A percentile compares a stretch with the other conserved stretches of the same genome.
Conservation (phyloP, 2,888 invertebrate species). For the Calliphora vomitoria region DNA sequence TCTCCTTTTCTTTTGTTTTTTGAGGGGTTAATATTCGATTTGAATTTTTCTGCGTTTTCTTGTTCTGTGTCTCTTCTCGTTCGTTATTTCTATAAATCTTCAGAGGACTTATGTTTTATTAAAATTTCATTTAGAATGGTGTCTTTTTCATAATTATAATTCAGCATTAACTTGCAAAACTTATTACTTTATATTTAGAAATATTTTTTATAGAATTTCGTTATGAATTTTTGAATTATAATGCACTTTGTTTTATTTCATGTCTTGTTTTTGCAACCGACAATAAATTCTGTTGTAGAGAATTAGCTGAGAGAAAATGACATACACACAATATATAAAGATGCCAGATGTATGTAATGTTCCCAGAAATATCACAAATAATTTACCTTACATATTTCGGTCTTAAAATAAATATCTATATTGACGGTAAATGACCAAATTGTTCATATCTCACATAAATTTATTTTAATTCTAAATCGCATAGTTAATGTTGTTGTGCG, state of each 20-base stretch:
- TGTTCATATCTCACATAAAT: too few relatives aligned
- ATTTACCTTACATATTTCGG: too few relatives aligned
- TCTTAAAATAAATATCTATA: too few relatives aligned
- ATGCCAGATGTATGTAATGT: conserved; percentile 27
- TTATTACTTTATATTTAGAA: conserved; percentile 14
- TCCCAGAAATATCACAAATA: neutral
- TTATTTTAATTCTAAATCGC: too few relatives aligned
- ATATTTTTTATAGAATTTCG: conserved; percentile 7
- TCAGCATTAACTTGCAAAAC: neutral
- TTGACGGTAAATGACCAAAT: too few relatives aligned
- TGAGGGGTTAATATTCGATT: conserved; percentile 40
- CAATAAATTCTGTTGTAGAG: conserved; percentile 63
- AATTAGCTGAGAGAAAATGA: conserved; percentile 52
- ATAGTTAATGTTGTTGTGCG: too few relatives aligned
- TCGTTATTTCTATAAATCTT: conserved; percentile 16
- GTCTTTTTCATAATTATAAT: neutral
- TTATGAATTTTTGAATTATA: neutral
- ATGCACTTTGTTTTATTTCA: conserved; percentile 36
- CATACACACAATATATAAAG: conserved; percentile 35
- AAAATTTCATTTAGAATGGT: neutral
- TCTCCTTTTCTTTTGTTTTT: conserved; percentile 9
- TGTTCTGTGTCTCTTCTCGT: conserved; percentile 4
- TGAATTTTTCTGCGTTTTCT: conserved; percentile 1
- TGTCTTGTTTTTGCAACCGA: conserved; percentile 47
- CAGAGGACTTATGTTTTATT: neutral